phyloP scores from a whole-genome alignment of 2,888 invertebrate genomes.

The Tiliacea aurago region DNA sequence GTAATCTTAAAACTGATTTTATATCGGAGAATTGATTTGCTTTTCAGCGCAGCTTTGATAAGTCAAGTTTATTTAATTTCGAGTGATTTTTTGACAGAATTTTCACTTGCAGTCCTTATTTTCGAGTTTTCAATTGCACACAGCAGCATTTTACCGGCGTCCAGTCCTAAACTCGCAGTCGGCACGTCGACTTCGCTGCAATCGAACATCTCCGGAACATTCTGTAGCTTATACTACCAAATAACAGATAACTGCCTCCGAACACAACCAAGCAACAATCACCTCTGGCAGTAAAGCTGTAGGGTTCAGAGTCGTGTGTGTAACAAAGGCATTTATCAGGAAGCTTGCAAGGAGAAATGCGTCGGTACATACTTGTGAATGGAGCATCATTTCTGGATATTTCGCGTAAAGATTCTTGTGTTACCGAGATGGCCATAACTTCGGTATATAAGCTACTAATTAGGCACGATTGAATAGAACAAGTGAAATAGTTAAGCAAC shows the following conservation, averaged over 20 bases:
- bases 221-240: constrained; percentile 73
- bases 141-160: constrained; percentile 69
- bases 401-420: constrained; percentile 61
- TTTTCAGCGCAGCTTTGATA: not conserved
- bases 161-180: constrained; percentile 65
- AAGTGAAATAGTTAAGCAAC: not conserved
- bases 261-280: constrained; percentile 16
- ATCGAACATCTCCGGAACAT: constrained; percentile 78
- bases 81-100: not conserved
- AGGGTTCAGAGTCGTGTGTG: constrained; percentile 5
- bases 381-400: constrained; percentile 62
- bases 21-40: no score
- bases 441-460: constrained; percentile 28
- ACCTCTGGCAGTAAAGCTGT: not conserved
- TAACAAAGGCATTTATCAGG: constrained; percentile 51
- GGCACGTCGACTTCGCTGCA: constrained; percentile 74
- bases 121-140: not conserved
- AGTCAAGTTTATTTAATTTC: no score
- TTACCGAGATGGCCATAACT: constrained; percentile 33
- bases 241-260: constrained; percentile 68
- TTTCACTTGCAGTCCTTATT: no score
- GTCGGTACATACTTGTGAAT: constrained; percentile 64
- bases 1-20: not conserved
- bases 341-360: constrained; percentile 66
- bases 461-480: not conserved